Evolutionary conservation across 2,888 invertebrate genomes (phyloP).

Genomic region (Eilema griseolum): DNA sequence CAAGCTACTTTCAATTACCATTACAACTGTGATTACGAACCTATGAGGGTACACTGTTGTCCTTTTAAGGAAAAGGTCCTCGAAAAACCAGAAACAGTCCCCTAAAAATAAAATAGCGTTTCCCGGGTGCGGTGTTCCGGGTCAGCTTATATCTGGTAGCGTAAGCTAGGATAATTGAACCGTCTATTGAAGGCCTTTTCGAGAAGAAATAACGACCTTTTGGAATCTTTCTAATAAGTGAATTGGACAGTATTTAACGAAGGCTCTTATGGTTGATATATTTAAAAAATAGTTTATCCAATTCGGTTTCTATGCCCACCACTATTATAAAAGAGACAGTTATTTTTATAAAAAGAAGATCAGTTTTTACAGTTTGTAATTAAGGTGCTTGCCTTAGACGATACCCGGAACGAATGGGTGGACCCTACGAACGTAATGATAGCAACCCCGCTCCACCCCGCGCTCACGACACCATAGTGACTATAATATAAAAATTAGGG

Average conservation of each 20-base stretch:
- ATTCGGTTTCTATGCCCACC: not conserved
- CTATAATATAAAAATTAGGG: no score
- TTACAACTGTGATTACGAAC: not conserved
- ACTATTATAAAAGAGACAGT: no score
- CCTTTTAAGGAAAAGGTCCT: constrained; percentile 32
- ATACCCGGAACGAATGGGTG: no score
- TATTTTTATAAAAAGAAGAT: no score
- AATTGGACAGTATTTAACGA: constrained; percentile 26
- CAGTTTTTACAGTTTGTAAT: no score
- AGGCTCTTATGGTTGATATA: not conserved
- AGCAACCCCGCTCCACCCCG: no score
- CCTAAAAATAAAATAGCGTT: constrained; percentile 43
- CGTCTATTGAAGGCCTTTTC: constrained; percentile 46
- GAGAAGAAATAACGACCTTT: constrained; percentile 47
- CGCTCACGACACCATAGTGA: no score
- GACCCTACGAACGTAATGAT: no score
- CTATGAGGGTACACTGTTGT: constrained; percentile 8
- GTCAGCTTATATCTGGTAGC: constrained; percentile 35
- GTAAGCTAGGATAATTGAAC: constrained; percentile 38
- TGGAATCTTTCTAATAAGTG: constrained; percentile 35
- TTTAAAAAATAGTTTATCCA: not conserved
- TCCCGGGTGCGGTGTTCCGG: constrained; percentile 29
- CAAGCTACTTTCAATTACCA: not conserved
- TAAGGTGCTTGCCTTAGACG: no score
- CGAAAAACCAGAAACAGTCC: constrained; percentile 25